A percentile compares a stretch with the other conserved stretches of the same genome.
These are phyloP conservation scores for Euborellia annulipes DNA, from an alignment of 1,140 invertebrate species.

Conservation along the genomic window DNA sequence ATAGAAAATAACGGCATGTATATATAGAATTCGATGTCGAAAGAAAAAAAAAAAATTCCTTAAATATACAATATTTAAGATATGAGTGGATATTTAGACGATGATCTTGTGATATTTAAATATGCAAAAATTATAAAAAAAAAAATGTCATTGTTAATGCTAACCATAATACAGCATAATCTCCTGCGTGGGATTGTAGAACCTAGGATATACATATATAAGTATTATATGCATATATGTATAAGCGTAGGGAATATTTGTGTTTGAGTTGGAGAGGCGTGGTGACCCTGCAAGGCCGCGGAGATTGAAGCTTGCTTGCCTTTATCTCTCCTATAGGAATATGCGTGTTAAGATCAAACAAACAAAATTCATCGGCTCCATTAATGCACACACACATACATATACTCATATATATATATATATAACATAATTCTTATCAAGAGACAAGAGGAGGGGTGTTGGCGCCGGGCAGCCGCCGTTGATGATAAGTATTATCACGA, in stretches of 20 bases:
- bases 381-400: background rate
- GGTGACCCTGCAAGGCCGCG: constrained; percentile 13
- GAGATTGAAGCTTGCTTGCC: background rate
- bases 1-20: too few relatives aligned
- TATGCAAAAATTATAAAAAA: too few relatives aligned
- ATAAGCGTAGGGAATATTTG: background rate
- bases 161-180: too few relatives aligned
- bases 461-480: constrained; percentile 4
- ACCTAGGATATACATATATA: constrained; percentile 2
- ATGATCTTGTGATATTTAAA: too few relatives aligned
- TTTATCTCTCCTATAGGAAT: too few relatives aligned
- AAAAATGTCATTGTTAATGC: too few relatives aligned
- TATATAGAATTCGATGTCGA: too few relatives aligned
- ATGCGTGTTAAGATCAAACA: too few relatives aligned
- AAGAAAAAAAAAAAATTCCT: too few relatives aligned
- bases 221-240: constrained; percentile 1
- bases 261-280: constrained; percentile 19
- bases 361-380: background rate
- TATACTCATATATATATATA: constrained; percentile 3
- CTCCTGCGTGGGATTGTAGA: too few relatives aligned
- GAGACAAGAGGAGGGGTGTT: background rate
- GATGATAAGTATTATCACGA: background rate
- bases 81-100: too few relatives aligned
- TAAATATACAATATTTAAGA: too few relatives aligned
- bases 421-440: background rate